Conservation (phyloP, 2,888 invertebrate species). For the Tinea trinotella region DNA sequence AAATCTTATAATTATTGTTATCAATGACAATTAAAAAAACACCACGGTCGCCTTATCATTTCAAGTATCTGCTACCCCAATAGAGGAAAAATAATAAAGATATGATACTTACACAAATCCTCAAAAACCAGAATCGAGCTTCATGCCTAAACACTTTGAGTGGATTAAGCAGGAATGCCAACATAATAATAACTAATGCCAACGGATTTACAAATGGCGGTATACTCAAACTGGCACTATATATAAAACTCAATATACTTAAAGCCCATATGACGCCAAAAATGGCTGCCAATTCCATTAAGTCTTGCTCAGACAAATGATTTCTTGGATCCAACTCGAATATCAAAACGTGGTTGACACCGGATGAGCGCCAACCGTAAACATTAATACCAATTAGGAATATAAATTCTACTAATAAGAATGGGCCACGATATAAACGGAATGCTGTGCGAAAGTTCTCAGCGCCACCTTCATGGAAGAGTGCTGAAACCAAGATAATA, state of each 20-base stretch:
- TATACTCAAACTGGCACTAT: conserved; percentile 85
- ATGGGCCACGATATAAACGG: conserved; percentile 93
- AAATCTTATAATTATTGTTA: too few relatives aligned
- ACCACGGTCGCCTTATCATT: too few relatives aligned
- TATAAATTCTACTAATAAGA: conserved; percentile 92
- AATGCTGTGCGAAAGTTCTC: conserved; percentile 89
- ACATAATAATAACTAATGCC: conserved; percentile 84
- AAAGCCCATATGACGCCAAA: conserved; percentile 96
- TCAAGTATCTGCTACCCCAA: too few relatives aligned
- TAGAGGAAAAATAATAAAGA: too few relatives aligned
- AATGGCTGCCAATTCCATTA: conserved; percentile 94
- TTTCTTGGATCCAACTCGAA: conserved; percentile 97
- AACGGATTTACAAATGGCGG: conserved; percentile 95
- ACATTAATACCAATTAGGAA: conserved; percentile 97
- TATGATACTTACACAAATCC: conserved; percentile 82
- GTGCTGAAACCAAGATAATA: conserved; percentile 66
- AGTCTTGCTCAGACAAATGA: conserved; percentile 93
- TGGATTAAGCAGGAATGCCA: conserved; percentile 92
- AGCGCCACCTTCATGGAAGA: conserved; percentile 80
- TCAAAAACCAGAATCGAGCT: conserved; percentile 94
- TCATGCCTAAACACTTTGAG: conserved; percentile 92
- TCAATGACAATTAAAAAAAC: too few relatives aligned
- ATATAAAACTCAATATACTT: conserved; percentile 87
- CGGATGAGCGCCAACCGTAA: conserved; percentile 97
- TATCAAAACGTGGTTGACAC: conserved; percentile 97